Evolutionary conservation across 2,888 invertebrate genomes (phyloP).

Genomic region (Drosophila ustulata): DNA sequence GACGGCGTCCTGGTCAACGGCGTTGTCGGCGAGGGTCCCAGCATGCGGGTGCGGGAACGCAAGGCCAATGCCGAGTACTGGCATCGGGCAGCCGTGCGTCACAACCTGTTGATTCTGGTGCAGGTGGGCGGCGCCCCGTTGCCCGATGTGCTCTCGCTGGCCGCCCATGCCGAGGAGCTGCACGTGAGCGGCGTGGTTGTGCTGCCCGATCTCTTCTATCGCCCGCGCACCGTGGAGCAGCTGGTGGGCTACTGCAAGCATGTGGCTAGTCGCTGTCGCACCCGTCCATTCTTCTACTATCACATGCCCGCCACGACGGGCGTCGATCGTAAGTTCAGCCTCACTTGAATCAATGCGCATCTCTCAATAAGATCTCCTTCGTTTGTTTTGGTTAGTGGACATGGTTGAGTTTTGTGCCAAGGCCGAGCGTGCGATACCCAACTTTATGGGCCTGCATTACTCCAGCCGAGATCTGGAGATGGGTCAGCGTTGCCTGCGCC

Average conservation of each 20-base stretch:
- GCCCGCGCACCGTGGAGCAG: conserved; percentile 87
- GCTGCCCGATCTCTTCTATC: conserved; percentile 92
- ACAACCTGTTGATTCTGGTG: conserved; percentile 88
- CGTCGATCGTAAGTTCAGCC: conserved; percentile 88
- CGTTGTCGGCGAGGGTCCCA: conserved; percentile 91
- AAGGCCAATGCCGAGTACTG: conserved; percentile 89
- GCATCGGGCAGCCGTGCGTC: conserved; percentile 86
- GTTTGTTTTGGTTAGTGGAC: conserved; percentile 86
- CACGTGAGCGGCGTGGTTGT: conserved; percentile 90
- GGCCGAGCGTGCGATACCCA: conserved; percentile 88
- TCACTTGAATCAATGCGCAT: background rate
- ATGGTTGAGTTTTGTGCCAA: conserved; percentile 89
- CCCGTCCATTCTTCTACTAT: conserved; percentile 92
- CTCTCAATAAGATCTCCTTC: background rate
- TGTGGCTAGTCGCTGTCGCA: conserved; percentile 90
- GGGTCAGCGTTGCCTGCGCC: conserved; percentile 87
- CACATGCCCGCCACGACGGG: conserved; percentile 91
- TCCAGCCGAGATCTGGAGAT: conserved; percentile 91
- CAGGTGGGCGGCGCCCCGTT: conserved; percentile 90
- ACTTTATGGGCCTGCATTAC: conserved; percentile 93
- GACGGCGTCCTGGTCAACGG: conserved; percentile 91
- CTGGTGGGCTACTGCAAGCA: conserved; percentile 89
- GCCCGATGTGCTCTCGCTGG: conserved; percentile 89
- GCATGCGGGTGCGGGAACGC: conserved; percentile 89
- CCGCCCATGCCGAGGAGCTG: conserved; percentile 87